phyloP scores from a whole-genome alignment of 2,888 invertebrate genomes.

The Drosophila paracracens region DNA sequence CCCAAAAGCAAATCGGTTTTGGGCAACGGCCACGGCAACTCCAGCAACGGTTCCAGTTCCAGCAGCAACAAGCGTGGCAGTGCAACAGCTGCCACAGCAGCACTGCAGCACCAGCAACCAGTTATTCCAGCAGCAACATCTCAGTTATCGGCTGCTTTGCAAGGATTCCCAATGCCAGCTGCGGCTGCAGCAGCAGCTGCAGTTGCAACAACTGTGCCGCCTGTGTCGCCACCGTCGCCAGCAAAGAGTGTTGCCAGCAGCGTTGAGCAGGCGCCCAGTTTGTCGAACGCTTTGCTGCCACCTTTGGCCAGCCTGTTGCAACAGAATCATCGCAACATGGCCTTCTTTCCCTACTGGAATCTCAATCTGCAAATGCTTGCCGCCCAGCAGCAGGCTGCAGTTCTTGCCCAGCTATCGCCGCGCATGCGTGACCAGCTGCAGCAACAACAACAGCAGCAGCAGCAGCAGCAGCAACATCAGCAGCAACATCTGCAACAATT shows the following conservation, averaged over 20 bases:
- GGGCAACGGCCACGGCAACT: conserved; percentile 39
- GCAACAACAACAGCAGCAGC: conserved; percentile 61
- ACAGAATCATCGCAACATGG: conserved; percentile 82
- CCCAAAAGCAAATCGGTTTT: conserved; percentile 88
- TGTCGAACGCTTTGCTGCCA: conserved; percentile 70
- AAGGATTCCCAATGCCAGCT: conserved; percentile 71
- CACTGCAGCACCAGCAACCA: conserved; percentile 26
- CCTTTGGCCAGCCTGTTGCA: conserved; percentile 83
- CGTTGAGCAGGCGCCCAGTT: conserved; percentile 56
- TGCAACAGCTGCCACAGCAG: not conserved
- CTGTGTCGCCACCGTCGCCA: conserved; percentile 69
- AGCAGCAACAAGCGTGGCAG: conserved; percentile 39
- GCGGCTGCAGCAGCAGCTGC: conserved; percentile 29
- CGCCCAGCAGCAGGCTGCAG: conserved; percentile 84
- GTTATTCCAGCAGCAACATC: conserved; percentile 48
- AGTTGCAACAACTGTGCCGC: conserved; percentile 23
- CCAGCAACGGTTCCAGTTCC: conserved; percentile 45
- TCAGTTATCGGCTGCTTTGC: conserved; percentile 82
- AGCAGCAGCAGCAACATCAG: conserved; percentile 49
- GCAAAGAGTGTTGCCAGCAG: conserved; percentile 70
- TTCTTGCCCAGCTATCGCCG: conserved; percentile 83
- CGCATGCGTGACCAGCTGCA: conserved; percentile 77
- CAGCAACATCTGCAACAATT: conserved; percentile 34
- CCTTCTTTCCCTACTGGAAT: conserved; percentile 85
- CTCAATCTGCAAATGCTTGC: conserved; percentile 85